These are phyloP conservation scores for Tipula unca DNA, from an alignment of 2,888 invertebrate genomes.

Conservation along the genomic window DNA sequence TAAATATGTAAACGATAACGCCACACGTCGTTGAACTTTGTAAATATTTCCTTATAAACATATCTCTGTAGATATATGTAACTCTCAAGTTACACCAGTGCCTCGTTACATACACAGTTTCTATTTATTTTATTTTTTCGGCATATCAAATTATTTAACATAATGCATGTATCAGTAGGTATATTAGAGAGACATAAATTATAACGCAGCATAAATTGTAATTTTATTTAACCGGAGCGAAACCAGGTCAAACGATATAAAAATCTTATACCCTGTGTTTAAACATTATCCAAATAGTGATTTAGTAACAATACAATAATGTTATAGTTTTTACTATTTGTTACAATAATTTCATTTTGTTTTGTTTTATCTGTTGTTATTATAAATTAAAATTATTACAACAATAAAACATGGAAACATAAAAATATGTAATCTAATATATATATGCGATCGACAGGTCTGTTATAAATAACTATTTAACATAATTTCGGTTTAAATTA, in stretches of 20 bases:
- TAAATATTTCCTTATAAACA: background rate
- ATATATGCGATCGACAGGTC: background rate
- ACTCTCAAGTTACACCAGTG: background rate
- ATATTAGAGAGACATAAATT: background rate
- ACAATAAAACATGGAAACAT: background rate
- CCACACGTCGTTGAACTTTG: background rate
- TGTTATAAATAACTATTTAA: background rate
- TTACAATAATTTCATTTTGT: background rate
- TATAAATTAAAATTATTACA: background rate
- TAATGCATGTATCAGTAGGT: background rate
- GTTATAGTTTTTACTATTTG: background rate
- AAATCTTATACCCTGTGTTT: background rate
- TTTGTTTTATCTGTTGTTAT: background rate
- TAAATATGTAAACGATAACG: background rate
- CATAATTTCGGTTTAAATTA: background rate
- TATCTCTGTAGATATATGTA: background rate
- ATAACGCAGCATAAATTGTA: background rate
- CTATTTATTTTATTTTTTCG: background rate
- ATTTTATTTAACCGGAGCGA: background rate
- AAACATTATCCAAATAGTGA: background rate
- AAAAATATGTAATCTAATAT: background rate
- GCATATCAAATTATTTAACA: background rate
- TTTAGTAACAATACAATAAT: background rate
- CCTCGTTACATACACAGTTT: background rate
- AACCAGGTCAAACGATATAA: background rate